Percentiles rank a stretch among this genome's conserved stretches.
Evolutionary conservation across 2,888 invertebrate species (phyloP).

Genomic region (Dorcus hopei): DNA sequence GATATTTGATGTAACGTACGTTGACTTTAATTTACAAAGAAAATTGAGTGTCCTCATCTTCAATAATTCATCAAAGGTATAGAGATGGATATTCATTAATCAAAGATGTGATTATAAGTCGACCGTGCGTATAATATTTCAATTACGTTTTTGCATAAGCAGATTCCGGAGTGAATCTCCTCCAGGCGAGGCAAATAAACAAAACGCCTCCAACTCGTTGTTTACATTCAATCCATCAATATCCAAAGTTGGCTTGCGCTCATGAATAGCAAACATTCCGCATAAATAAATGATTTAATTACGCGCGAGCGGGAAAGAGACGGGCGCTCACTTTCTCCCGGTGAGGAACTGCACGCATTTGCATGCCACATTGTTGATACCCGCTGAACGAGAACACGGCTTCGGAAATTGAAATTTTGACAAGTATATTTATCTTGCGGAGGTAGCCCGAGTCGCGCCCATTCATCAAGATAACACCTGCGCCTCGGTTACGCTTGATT

Average conservation of each 20-base stretch:
- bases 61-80: too few species aligned
- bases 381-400: slow-evolving; percentile 36
- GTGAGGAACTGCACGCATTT: slow-evolving; percentile 36
- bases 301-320: slow-evolving; percentile 15
- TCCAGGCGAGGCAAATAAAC: neutral
- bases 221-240: neutral
- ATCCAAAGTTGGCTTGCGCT: neutral
- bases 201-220: neutral
- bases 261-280: neutral
- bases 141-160: neutral
- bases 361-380: slow-evolving; percentile 36
- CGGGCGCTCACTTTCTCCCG: slow-evolving; percentile 20
- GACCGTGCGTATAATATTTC: neutral
- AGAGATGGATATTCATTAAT: neutral
- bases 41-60: too few species aligned
- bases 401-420: slow-evolving; percentile 49
- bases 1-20: too few species aligned
- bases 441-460: slow-evolving; percentile 35
- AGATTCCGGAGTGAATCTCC: neutral
- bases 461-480: slow-evolving; percentile 37
- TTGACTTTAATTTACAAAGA: too few species aligned
- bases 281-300: slow-evolving; percentile 9
- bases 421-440: slow-evolving; percentile 48
- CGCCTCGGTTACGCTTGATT: slow-evolving; percentile 6
- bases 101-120: neutral